Percentiles rank a stretch among this genome's conserved stretches.
Evolutionary conservation across 2,113 vertebrate genomes (phyloP).

Genomic region (Acinonyx jubatus): DNA sequence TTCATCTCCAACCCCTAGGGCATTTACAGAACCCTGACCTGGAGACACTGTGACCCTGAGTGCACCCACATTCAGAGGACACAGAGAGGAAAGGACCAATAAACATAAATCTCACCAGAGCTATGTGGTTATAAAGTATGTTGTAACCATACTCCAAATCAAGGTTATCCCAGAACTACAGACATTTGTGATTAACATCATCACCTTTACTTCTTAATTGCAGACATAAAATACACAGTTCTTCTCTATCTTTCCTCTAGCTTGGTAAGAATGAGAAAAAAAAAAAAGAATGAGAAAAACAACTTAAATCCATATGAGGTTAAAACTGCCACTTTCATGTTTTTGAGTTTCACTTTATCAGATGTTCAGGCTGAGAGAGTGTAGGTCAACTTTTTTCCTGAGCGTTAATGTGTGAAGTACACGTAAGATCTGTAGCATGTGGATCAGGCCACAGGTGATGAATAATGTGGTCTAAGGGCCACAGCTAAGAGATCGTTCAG

Average conservation of each 20-base stretch:
- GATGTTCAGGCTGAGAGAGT: neutral
- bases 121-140: slow-evolving; percentile 4
- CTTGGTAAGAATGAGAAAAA: neutral
- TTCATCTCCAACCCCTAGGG: neutral
- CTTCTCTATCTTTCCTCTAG: neutral
- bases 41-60: neutral
- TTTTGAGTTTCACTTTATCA: neutral
- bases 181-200: neutral
- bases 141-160: neutral
- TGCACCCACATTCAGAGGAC: neutral
- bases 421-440: neutral
- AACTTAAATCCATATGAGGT: neutral
- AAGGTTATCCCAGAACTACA: neutral
- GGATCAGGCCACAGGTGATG: neutral
- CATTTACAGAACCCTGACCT: neutral
- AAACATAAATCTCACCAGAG: neutral
- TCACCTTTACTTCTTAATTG: neutral
- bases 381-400: neutral
- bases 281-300: neutral
- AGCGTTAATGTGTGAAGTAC: neutral
- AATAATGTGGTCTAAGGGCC: neutral
- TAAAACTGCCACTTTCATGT: neutral
- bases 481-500: neutral
- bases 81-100: neutral
- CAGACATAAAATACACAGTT: neutral